A percentile compares a stretch with the other conserved stretches of the same genome.
Conservation (phyloP, 2,113 vertebrate species). For the Henicopernis longicauda region DNA sequence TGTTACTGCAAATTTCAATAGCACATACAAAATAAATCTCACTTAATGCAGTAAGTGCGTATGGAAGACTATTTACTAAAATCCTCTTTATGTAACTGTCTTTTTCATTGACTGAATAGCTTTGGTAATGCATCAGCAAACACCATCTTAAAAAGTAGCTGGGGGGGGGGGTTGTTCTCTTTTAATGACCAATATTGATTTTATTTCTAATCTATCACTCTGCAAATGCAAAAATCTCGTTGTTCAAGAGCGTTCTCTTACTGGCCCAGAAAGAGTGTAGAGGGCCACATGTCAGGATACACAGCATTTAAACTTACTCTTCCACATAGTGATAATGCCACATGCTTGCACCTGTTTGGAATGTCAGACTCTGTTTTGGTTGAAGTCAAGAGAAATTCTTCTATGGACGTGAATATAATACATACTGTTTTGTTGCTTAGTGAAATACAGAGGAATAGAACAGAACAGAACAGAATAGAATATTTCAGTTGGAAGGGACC, state of each 20-base stretch:
- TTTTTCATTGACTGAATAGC: constrained; percentile 18
- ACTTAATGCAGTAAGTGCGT: background rate
- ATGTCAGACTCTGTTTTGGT: background rate
- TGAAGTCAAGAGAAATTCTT: background rate
- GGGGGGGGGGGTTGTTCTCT: background rate
- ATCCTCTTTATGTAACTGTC: background rate
- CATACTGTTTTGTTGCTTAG: background rate
- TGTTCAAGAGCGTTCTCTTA: background rate
- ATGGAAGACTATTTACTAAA: constrained; percentile 38
- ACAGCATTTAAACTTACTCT: background rate
- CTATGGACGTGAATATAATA: background rate
- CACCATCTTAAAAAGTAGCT: background rate
- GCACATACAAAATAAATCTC: constrained; percentile 34
- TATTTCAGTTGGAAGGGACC: background rate
- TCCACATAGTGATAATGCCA: background rate
- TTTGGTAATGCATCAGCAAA: constrained; percentile 22
- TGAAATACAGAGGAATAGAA: background rate
- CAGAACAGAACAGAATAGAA: background rate
- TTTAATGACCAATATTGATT: constrained; percentile 38
- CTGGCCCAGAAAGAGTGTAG: background rate
- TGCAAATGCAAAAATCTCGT: background rate
- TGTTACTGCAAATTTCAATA: background rate
- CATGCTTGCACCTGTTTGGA: background rate
- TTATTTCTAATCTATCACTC: constrained; percentile 11
- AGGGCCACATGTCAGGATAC: background rate